Evolutionary conservation across 2,113 vertebrate genomes (phyloP).

Genomic region (Tachysurus vachellii): DNA sequence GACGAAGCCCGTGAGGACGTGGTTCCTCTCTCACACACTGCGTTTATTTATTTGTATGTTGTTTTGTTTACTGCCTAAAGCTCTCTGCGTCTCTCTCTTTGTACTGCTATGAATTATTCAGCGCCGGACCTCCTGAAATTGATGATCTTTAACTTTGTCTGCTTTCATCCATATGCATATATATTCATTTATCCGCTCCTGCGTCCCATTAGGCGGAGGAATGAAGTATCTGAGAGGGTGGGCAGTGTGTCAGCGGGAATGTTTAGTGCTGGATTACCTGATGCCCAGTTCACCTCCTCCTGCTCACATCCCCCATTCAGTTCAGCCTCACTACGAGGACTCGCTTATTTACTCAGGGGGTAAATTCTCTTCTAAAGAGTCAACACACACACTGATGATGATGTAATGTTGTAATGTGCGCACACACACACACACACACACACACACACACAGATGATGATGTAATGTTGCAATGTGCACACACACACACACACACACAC

Average conservation of each 20-base stretch:
- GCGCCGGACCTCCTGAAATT: conserved; percentile 10
- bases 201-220: conserved; percentile 10
- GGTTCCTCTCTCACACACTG: not conserved
- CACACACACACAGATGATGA: conserved; percentile 15
- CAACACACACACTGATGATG: conserved; percentile 13
- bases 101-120: conserved; percentile 52
- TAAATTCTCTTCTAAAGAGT: not conserved
- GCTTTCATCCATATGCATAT: conserved; percentile 32
- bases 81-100: conserved; percentile 9
- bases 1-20: conserved; percentile 28
- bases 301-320: conserved; percentile 36
- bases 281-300: conserved; percentile 31
- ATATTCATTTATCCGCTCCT: conserved; percentile 1
- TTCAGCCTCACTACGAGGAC: conserved; percentile 43
- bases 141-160: conserved; percentile 40
- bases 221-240: conserved; percentile 28
- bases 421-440: not conserved
- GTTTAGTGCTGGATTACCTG: conserved; percentile 48
- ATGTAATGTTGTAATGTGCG: not conserved
- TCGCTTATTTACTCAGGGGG: conserved; percentile 36
- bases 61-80: conserved; percentile 50
- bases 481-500: conserved; percentile 23
- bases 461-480: not conserved
- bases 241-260: conserved; percentile 44
- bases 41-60: conserved; percentile 46